Evolutionary conservation across 2,113 vertebrate genomes (phyloP).

Genomic region (Sarotherodon lohbergeri): DNA sequence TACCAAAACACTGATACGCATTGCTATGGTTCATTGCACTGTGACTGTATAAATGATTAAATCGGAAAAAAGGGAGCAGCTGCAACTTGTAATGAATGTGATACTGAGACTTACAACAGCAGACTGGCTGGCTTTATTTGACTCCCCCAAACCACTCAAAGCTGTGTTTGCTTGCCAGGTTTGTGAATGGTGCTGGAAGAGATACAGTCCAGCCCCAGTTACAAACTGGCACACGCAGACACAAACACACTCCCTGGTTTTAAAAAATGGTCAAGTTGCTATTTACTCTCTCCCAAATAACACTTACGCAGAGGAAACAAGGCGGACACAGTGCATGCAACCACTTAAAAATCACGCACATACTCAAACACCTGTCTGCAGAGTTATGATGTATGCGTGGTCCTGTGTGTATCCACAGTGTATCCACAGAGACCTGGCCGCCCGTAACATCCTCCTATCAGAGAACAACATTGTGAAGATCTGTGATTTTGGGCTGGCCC

Average conservation of each 20-base stretch:
- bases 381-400: slow-evolving; percentile 3
- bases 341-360: neutral
- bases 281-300: neutral
- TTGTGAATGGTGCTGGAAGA: neutral
- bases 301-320: neutral
- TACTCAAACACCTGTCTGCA: neutral
- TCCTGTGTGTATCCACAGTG: slow-evolving; percentile 71
- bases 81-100: neutral
- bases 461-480: slow-evolving; percentile 98
- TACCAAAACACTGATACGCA: neutral
- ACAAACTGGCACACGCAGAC: neutral
- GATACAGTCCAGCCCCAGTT: neutral
- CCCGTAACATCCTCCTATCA: slow-evolving; percentile 96
- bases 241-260: neutral
- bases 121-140: neutral
- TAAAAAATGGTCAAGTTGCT: neutral
- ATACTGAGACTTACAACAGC: neutral
- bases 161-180: neutral
- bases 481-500: slow-evolving; percentile 95
- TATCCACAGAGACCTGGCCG: slow-evolving; percentile 94
- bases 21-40: neutral
- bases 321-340: neutral
- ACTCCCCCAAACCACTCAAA: neutral
- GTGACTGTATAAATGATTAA: neutral
- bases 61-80: neutral